phyloP scores from a whole-genome alignment of 2,113 vertebrate species.

The Macquaria ambigua region DNA sequence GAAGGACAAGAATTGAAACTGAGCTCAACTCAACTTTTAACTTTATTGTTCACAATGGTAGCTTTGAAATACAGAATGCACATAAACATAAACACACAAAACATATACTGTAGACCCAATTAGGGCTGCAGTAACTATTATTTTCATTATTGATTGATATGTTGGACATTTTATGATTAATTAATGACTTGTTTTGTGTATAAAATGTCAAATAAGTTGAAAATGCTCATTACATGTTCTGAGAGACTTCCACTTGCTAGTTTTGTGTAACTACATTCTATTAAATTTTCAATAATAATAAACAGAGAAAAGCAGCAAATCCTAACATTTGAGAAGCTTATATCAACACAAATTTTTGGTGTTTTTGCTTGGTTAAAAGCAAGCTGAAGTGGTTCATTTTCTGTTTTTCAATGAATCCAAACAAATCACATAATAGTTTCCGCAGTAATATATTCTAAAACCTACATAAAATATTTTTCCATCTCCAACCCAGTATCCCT shows the following conservation, averaged over 20 bases:
- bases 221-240: too few relatives aligned
- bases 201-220: background rate
- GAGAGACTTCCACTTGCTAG: background rate
- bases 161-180: background rate
- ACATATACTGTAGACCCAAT: background rate
- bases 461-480: background rate
- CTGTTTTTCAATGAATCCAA: background rate
- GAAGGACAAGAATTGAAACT: background rate
- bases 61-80: background rate
- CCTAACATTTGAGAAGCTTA: background rate
- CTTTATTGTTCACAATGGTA: background rate
- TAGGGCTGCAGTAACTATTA: background rate
- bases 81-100: background rate
- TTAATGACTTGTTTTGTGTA: background rate
- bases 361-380: slow-evolving; percentile 5
- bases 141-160: background rate
- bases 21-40: background rate
- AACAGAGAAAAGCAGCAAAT: background rate
- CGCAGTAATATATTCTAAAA: background rate
- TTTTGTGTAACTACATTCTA: background rate
- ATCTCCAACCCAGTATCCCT: background rate
- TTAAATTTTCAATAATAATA: background rate
- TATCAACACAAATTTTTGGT: background rate
- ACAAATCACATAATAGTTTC: background rate
- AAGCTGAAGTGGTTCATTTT: background rate